These are phyloP conservation scores for Acanthiza pusilla DNA, from an alignment of 2,797 vertebrate genomes.

Conservation along the genomic window DNA sequence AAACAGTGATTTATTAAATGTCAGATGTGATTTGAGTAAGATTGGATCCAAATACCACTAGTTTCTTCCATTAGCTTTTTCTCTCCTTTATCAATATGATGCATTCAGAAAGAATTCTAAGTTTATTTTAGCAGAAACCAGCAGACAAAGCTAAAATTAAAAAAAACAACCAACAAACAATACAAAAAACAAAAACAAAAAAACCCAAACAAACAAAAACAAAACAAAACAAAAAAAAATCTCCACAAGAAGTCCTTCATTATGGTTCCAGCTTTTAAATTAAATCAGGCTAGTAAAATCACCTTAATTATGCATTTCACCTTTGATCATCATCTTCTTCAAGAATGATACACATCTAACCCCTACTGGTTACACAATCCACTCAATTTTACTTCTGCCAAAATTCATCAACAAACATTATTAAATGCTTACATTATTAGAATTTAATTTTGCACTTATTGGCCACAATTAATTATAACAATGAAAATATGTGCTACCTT, in stretches of 20 bases:
- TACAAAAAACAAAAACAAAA: background rate
- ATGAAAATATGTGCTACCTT: background rate
- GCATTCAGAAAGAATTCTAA: background rate
- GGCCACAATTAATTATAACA: background rate
- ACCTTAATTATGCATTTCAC: background rate
- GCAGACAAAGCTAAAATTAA: background rate
- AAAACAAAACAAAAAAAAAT: background rate
- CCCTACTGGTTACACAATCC: background rate
- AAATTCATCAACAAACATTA: background rate
- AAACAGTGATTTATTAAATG: background rate
- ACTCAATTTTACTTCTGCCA: background rate
- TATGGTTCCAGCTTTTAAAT: background rate
- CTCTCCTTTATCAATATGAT: background rate
- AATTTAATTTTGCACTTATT: background rate
- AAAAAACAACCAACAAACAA: background rate
- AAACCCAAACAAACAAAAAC: background rate
- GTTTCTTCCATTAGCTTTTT: background rate
- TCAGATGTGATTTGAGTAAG: background rate
- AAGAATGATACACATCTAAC: background rate
- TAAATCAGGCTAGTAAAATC: background rate
- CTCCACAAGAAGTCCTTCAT: accelerated
- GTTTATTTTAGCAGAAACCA: background rate
- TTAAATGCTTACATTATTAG: background rate
- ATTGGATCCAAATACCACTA: background rate
- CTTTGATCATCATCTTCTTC: background rate